Percentiles rank a stretch among this genome's conserved stretches.
phyloP scores from a whole-genome alignment of 2,888 invertebrate genomes.

The Chrysina gloriosa region DNA sequence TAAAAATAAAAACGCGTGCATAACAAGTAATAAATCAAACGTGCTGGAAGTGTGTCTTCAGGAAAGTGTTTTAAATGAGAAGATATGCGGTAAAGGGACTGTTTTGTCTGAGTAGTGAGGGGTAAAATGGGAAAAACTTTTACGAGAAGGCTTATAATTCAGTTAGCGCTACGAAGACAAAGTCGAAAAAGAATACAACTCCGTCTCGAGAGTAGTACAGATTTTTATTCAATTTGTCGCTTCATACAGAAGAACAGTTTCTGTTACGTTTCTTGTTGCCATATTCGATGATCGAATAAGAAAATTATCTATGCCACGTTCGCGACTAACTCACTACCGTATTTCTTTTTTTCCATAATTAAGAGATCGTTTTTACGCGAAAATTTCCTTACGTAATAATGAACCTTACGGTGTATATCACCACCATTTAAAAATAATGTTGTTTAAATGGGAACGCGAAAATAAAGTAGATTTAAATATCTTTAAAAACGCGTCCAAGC shows the following conservation, averaged over 20 bases:
- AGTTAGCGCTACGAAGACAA: conserved; percentile 58
- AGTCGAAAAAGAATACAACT: conserved; percentile 55
- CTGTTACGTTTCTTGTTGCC: background rate
- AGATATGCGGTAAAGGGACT: conserved; percentile 58
- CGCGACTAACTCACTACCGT: too few relatives aligned
- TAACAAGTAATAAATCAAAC: conserved; percentile 44
- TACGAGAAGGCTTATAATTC: conserved; percentile 61
- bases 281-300: background rate
- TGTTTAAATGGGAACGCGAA: background rate
- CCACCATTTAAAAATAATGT: background rate
- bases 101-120: conserved; percentile 54
- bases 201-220: conserved; percentile 53
- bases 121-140: conserved; percentile 59
- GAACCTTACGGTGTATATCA: too few relatives aligned
- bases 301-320: background rate
- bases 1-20: conserved; percentile 24
- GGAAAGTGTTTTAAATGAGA: conserved; percentile 56
- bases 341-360: too few relatives aligned
- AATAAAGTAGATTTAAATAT: conserved; percentile 46
- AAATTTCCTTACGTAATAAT: too few relatives aligned
- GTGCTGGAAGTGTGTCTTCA: conserved; percentile 52
- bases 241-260: conserved; percentile 40
- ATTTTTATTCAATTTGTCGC: conserved; percentile 50
- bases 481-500: conserved; percentile 55
- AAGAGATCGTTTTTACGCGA: too few relatives aligned